phyloP scores from a whole-genome alignment of 2,888 invertebrate genomes.

The Heliconius erato region DNA sequence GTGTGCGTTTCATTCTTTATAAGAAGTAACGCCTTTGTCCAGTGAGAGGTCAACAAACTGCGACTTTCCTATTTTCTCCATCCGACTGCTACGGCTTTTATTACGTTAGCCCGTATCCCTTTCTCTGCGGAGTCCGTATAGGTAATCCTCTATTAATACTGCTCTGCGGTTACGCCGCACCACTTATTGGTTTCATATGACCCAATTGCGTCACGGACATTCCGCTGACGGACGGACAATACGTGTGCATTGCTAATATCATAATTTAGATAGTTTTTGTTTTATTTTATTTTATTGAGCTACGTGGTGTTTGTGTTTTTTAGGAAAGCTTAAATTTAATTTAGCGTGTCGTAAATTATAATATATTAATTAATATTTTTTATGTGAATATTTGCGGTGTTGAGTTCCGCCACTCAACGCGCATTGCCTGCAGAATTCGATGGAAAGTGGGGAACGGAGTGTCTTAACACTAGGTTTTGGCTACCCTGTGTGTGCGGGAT shows the following conservation, averaged over 20 bases:
- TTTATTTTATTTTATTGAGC: conserved; percentile 10
- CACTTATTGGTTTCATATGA: conserved; percentile 80
- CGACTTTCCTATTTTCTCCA: conserved; percentile 51
- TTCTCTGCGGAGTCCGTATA: conserved; percentile 49
- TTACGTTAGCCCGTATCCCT: conserved; percentile 49
- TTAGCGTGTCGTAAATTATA: neutral
- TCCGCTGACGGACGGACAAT: conserved; percentile 72
- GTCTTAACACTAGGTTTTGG: no score
- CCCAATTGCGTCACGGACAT: conserved; percentile 78
- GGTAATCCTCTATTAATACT: conserved; percentile 67
- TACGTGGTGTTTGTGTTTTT: neutral
- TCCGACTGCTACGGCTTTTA: conserved; percentile 47
- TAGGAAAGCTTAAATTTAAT: neutral
- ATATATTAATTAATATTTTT: neutral
- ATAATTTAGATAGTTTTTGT: conserved; percentile 52
- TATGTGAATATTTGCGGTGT: no score
- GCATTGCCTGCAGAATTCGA: no score
- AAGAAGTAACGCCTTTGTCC: conserved; percentile 45
- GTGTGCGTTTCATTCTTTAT: conserved; percentile 40
- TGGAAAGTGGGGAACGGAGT: no score
- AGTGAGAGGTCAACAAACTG: conserved; percentile 44
- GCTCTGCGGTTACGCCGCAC: conserved; percentile 74
- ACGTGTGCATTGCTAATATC: conserved; percentile 67
- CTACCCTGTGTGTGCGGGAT: no score
- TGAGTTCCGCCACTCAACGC: no score